Evolutionary conservation across 2,797 vertebrate species (phyloP), one percentile per base, ranked within the genome.

Genomic region (Onychomys torridus): DNA sequence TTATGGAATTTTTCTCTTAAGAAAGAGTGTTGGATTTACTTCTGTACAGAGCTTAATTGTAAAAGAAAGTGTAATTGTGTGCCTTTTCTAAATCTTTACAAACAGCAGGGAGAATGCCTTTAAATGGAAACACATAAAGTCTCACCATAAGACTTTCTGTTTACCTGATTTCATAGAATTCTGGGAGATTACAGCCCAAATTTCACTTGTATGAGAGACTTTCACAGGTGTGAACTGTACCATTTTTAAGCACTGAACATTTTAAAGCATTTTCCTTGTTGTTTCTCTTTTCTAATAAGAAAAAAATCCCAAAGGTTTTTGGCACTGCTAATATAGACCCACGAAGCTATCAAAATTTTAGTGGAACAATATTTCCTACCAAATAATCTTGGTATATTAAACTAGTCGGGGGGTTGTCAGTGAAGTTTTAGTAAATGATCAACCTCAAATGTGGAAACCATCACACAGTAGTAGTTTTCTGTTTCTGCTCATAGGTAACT

Each of bases 11-110:
- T 96, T 63, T 65, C 71, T 96, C 65, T 85, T 94, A 37, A 34
- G 63, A 6, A 27, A 71, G 92, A 90, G 63, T 89, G 94, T 88
- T 83, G 73, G 73, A 43, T 76, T 97, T 95, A 89, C 23, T 46
- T 29, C 0, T 12, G 63, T 63, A 82, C 9, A 97, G 1, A 89
- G 67, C 37, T n/a, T 84, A 89, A 57, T 92, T 89, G 96, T 89
- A 86, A 57, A 89, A 97, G 55, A 97, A 96, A 96, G 25, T 95
- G 67, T 67, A 96, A 96, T 92, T 91, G 96, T 12, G 19, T 97
- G 61, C 71, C 79, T 97, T 83, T 76, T 61, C 2, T 88, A 7
- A 73, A 29, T 61, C 96, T 96, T 91, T 96, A 82, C 94, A 65
- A 55, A 78, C 25, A 77, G 17, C 6, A 86, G 81, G 85, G 78